A percentile compares a stretch with the other conserved stretches of the same genome.
phyloP scores from a whole-genome alignment of 2,797 vertebrate genomes.

The Phrynocephalus guinanensis region DNA sequence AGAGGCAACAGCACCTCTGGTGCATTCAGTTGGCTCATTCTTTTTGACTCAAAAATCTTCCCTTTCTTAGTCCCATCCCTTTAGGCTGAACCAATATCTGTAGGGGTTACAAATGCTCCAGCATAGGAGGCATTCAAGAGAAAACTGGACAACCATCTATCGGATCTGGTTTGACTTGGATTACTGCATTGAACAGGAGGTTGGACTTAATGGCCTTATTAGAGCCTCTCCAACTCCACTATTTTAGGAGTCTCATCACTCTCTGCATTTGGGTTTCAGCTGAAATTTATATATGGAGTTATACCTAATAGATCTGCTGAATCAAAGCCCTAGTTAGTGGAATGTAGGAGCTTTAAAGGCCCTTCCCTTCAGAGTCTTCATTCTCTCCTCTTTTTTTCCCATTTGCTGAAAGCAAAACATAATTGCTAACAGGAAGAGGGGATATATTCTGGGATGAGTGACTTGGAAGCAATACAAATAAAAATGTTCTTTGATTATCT shows the following conservation, averaged over 20 bases:
- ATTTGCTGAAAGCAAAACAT: neutral
- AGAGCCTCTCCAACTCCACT: no score
- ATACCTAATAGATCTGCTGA: slow-evolving; percentile 9
- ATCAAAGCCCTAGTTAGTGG: neutral
- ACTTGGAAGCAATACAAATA: slow-evolving; percentile 31
- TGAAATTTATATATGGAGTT: neutral
- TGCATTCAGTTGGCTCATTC: no score
- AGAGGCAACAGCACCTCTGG: no score
- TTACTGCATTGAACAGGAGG: no score
- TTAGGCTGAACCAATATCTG: no score
- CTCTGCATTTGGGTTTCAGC: neutral
- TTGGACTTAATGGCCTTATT: no score
- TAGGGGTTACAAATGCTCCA: no score
- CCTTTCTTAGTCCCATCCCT: no score
- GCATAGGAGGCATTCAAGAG: no score
- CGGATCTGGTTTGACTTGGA: no score
- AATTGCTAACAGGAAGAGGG: neutral
- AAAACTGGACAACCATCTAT: no score
- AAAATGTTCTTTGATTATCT: slow-evolving; percentile 67
- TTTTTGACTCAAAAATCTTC: no score
- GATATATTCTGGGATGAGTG: neutral
- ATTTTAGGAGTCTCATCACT: neutral
- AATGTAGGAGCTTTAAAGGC: neutral
- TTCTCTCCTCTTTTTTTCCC: neutral
- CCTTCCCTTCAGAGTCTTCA: slow-evolving; percentile 20